These are phyloP conservation scores for Gracilinanus agilis DNA, from an alignment of 2,113 vertebrate species.

Conservation along the genomic window DNA sequence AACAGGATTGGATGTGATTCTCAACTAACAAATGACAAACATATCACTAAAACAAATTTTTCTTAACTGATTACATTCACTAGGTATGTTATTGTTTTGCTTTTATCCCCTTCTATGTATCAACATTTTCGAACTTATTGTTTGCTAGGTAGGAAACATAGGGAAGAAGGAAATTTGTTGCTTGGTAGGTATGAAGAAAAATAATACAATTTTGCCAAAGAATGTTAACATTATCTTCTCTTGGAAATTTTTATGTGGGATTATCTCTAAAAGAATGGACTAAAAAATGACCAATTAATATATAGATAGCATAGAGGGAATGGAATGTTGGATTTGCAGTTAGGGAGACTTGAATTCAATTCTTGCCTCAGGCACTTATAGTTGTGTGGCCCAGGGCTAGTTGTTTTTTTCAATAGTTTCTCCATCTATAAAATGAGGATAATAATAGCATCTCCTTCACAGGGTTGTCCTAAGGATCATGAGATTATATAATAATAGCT, in stretches of 20 bases:
- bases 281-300: neutral
- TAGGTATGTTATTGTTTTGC: neutral
- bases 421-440: too few species aligned
- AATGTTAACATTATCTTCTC: neutral
- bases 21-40: neutral
- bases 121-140: neutral
- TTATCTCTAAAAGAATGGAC: neutral
- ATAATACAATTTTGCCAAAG: neutral
- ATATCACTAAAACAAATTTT: neutral
- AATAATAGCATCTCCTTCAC: too few species aligned
- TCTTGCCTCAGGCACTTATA: too few species aligned
- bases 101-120: neutral
- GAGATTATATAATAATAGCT: too few species aligned
- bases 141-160: neutral
- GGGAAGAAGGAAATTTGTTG: neutral
- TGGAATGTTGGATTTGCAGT: neutral
- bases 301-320: neutral
- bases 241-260: neutral
- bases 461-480: too few species aligned
- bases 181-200: neutral
- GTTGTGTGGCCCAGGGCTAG: too few species aligned
- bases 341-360: too few species aligned
- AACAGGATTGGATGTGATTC: neutral
- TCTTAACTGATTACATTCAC: neutral
- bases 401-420: too few species aligned